Evolutionary conservation across 2,888 invertebrate genomes (phyloP).

Genomic region (Colletes collaris): DNA sequence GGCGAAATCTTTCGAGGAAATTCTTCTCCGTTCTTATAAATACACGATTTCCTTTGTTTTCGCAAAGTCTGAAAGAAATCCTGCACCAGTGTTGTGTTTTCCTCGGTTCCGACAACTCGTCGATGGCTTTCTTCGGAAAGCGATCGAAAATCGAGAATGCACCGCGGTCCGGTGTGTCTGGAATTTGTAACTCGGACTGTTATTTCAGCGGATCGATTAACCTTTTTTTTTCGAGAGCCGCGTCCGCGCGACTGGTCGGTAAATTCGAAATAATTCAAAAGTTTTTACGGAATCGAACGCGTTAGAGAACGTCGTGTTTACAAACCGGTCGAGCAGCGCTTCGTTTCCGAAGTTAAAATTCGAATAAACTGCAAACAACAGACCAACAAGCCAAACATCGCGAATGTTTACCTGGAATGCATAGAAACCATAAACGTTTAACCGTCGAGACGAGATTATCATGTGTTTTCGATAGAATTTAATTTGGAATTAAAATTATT

Average conservation of each 20-base stretch:
- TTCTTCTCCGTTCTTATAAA: not conserved
- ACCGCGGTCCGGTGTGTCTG: constrained; percentile 7
- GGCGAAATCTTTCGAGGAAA: not conserved
- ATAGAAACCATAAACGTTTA: constrained; percentile 66
- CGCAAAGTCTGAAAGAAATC: constrained; percentile 2
- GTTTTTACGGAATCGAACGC: constrained; percentile 41
- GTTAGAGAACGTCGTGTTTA: constrained; percentile 41
- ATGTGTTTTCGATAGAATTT: not conserved
- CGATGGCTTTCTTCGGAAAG: constrained; percentile 17
- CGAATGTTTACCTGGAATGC: constrained; percentile 51
- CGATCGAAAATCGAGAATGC: constrained; percentile 8
- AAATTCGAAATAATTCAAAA: constrained; percentile 46
- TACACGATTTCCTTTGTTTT: constrained; percentile 9
- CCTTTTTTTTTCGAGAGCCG: not conserved
- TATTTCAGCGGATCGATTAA: constrained; percentile 16
- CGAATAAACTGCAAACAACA: constrained; percentile 64
- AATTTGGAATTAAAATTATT: not conserved
- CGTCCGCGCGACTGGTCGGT: not conserved
- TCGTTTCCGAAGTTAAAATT: constrained; percentile 57
- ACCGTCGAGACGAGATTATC: constrained; percentile 13
- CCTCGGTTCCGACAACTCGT: not conserved
- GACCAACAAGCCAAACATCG: constrained; percentile 32
- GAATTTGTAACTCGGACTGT: constrained; percentile 26
- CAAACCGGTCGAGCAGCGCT: constrained; percentile 31
- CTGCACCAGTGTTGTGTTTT: constrained; percentile 15